These are phyloP conservation scores for Trichoplusia ni DNA, from an alignment of 1,140 invertebrate species.

Conservation along the genomic window DNA sequence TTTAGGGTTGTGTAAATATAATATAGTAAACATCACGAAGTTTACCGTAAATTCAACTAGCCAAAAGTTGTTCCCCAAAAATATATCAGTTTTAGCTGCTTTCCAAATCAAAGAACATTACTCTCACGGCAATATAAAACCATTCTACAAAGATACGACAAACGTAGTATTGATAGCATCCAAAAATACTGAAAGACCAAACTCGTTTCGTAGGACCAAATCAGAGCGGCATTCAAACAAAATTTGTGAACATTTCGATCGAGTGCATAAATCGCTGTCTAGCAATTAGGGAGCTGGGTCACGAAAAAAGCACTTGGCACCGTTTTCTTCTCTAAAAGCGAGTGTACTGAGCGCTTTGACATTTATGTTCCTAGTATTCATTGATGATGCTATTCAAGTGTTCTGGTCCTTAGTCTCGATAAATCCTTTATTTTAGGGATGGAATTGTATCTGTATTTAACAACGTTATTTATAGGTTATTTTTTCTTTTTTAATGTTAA, in stretches of 20 bases:
- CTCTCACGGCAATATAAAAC: no score
- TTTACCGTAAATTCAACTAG: no score
- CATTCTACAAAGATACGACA: no score
- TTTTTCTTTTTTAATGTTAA: no score
- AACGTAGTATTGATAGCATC: slow-evolving; percentile 11
- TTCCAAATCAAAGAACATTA: no score
- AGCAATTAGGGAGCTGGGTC: slow-evolving; percentile 10
- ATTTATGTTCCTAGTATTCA: slow-evolving; percentile 12
- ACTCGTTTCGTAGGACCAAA: slow-evolving; percentile 3
- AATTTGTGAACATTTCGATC: slow-evolving; percentile 14
- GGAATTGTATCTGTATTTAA: background rate
- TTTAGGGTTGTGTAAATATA: no score
- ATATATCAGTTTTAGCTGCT: no score
- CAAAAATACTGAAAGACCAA: background rate
- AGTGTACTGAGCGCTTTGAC: slow-evolving; percentile 16
- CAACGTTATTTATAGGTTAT: no score
- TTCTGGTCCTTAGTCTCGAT: background rate
- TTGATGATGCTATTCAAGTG: slow-evolving; percentile 6
- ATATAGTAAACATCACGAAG: no score
- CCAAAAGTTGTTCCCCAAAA: no score
- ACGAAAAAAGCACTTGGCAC: slow-evolving; percentile 18
- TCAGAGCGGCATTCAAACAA: background rate
- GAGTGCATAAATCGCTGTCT: slow-evolving; percentile 19
- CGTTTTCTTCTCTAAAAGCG: slow-evolving; percentile 8
- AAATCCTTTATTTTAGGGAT: background rate